Percentiles rank a stretch among this genome's conserved stretches.
phyloP scores from a whole-genome alignment of 2,113 vertebrate genomes.

The Edolisoma coerulescens region DNA sequence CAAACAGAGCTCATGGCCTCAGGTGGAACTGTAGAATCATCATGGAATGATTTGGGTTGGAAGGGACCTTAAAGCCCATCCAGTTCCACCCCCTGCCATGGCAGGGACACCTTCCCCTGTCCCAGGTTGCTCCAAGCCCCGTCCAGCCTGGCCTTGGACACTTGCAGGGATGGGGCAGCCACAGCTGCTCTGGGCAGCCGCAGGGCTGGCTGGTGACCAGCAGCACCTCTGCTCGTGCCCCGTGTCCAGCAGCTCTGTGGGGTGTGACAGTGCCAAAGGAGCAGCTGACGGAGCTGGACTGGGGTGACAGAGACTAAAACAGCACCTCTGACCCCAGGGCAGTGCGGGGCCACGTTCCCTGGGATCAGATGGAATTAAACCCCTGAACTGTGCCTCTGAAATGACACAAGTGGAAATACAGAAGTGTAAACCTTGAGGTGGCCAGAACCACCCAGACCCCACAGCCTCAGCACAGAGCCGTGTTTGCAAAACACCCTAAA shows the following conservation, averaged over 20 bases:
- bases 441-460: neutral
- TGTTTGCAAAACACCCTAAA: neutral
- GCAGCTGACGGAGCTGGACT: accelerated
- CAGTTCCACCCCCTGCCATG: neutral
- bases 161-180: neutral
- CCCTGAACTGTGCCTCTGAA: neutral
- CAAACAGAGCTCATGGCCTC: neutral
- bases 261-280: neutral
- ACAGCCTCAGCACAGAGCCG: accelerated
- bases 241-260: neutral
- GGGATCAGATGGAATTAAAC: neutral
- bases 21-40: neutral
- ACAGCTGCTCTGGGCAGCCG: neutral
- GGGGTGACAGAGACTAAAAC: neutral
- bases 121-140: neutral
- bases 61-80: neutral
- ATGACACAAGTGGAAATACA: neutral
- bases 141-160: neutral
- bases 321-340: neutral
- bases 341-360: accelerated
- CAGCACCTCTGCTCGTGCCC: neutral
- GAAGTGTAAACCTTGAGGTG: neutral
- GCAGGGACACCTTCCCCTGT: neutral
- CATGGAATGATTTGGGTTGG: neutral
- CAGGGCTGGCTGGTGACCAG: neutral